Evolutionary conservation across 2,113 vertebrate species (phyloP), one percentile per base, ranked within the genome.

Genomic region (Choloepus hoffmanni): DNA sequence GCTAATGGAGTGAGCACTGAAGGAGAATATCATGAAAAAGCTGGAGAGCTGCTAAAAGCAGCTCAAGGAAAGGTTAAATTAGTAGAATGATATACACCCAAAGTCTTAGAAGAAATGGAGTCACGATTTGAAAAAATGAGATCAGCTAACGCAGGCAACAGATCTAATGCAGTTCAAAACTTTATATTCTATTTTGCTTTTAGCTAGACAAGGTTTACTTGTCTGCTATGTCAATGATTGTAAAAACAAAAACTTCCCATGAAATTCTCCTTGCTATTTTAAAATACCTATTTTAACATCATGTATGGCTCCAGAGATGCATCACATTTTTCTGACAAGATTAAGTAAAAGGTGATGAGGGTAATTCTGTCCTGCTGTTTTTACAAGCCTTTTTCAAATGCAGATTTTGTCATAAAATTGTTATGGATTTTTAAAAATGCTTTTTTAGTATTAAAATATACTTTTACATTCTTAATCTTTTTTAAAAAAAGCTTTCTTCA

Each of bases 121-220:
- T 99, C 99, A 0, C 99, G 99, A 95, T 99, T 99, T 98, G 99
- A 99, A 98, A 99, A 99, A 98, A 99, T 99, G 99, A 99, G 99
- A 98, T 99, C 99, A 1, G 99, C 99, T 99, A 99, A 98, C 99
- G 99, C 98, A 99, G 99, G 95, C 99, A 99, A 98, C 99, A 99
- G 98, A 99, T 99, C 98, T 99, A 98, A 98, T 85, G 50, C 77
- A 0, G 3, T 85, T 96, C 86, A 76, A 93, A 92, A 94, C 97
- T 98, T 97, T 82, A 53, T 94, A 96, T 93, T 97, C 63, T 79
- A 82, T 96, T 97, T 97, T 96, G 48, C 92, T 26, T 97, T 89
- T 97, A 97, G 92, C 74, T 96, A 89, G 86, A 96, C 26, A 89
- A 97, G 91, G 97, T 97, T 98, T 90, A 70, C 95, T 95, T 98